Evolutionary conservation across 1,140 invertebrate species (phyloP), one percentile per base, ranked within the genome.

Genomic region (Eurytemora carolleeae): DNA sequence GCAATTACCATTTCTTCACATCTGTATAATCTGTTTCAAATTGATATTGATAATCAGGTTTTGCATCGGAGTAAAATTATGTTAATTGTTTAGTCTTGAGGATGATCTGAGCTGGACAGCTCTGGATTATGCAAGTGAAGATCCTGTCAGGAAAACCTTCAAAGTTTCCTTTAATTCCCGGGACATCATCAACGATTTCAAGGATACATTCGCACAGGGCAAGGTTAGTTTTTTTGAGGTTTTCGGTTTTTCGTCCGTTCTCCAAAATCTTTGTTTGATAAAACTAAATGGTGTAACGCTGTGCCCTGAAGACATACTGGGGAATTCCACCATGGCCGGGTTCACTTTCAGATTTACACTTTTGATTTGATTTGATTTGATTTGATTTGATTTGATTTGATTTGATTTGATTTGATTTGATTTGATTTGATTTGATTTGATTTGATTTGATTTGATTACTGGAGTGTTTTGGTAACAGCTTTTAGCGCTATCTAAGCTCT

Each of bases 71-170:
- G n/a, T n/a, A n/a, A n/a, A n/a, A n/a, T n/a, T n/a, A n/a, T n/a
- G n/a, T n/a, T n/a, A n/a, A n/a, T n/a, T n/a, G n/a, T 71, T 73
- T 67, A 64, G 62, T 24, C 63, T 53, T 16, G 31, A 55, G 17
- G 23, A 24, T n/a, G 63, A 62, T 25, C 60, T 61, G 21, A 21
- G 68, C 67, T 68, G 66, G 66, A 59, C 60, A n/a, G 64, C 59
- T 19, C 44, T 64, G 2, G 64, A 67, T 58, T 58, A 65, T 15
- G 54, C 56, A 17, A 57, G 59, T 12, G 55, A 63, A 16, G 61
- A 63, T 20, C 52, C 54, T 16, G 52, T 24, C 15, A 24, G 54
- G 7, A 54, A 59, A 2, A 64, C 61, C 21, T 65, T 65, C 24
- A 59, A 63, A 21, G 64, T 62, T 20, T 54, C 25, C 1, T 67